Conservation (phyloP, 2,113 vertebrate genomes). For the Phalacrocorax brasilianus region DNA sequence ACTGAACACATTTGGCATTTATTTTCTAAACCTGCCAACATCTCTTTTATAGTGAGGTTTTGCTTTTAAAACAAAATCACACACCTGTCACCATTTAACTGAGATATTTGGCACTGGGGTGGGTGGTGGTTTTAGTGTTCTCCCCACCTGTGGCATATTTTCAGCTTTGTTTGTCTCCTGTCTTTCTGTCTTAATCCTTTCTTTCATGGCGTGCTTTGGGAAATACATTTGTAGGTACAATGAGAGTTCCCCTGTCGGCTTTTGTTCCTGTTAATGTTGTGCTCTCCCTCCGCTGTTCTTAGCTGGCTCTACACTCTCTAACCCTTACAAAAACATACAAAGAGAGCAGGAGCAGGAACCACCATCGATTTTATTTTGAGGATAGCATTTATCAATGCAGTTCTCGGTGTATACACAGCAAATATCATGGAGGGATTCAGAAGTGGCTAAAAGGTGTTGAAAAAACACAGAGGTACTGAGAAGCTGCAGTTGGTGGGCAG, state of each 20-base stretch:
- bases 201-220: neutral
- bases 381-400: neutral
- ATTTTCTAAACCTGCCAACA: constrained; percentile 2
- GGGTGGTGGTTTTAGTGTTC: neutral
- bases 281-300: neutral
- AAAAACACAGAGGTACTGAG: neutral
- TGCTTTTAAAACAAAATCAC: neutral
- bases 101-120: neutral
- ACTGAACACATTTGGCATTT: neutral
- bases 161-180: neutral
- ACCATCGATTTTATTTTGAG: neutral
- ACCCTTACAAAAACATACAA: neutral
- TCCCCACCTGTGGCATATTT: neutral
- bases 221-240: neutral
- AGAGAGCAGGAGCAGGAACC: neutral
- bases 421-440: neutral
- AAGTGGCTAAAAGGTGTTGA: neutral
- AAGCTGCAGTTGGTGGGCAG: neutral
- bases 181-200: neutral
- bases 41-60: neutral
- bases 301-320: neutral
- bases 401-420: neutral
- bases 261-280: neutral
- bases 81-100: neutral
- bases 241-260: neutral